phyloP scores from a whole-genome alignment of 1,140 invertebrate genomes.

The Pseudomyrmex sp. region DNA sequence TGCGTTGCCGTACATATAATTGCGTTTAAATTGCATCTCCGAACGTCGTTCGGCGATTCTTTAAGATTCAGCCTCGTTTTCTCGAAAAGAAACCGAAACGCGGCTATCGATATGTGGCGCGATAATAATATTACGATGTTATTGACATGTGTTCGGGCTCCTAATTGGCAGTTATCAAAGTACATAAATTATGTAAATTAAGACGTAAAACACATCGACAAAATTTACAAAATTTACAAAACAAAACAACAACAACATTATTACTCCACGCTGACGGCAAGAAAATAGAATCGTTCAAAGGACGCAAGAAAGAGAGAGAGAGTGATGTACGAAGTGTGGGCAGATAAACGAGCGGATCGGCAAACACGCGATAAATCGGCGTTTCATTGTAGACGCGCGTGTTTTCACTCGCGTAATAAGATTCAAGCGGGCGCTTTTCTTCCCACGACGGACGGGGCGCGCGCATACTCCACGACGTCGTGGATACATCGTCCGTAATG shows the following conservation, averaged over 20 bases:
- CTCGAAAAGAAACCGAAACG: too few species aligned
- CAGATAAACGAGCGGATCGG: neutral
- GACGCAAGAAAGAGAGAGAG: neutral
- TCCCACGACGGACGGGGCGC: constrained; percentile 38
- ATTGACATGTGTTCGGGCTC: neutral
- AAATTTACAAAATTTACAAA: too few species aligned
- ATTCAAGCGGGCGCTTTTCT: constrained; percentile 31
- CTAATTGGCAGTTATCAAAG: constrained; percentile 16
- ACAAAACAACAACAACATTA: too few species aligned
- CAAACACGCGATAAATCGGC: neutral
- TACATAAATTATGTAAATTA: constrained; percentile 33
- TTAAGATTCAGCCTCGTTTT: neutral
- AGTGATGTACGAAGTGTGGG: neutral
- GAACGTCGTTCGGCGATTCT: neutral
- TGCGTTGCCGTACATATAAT: neutral
- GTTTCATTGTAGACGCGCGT: constrained; percentile 8
- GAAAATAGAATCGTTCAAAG: neutral
- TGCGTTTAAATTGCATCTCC: constrained; percentile 17
- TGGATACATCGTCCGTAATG: constrained; percentile 32
- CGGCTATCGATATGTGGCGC: neutral
- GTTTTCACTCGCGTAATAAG: constrained; percentile 37
- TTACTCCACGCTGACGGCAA: neutral
- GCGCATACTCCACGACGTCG: neutral
- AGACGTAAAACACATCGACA: neutral
- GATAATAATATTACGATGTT: constrained; percentile 38